Evolutionary conservation across 2,888 invertebrate genomes (phyloP).

Genomic region (Latheticus oryzae): DNA sequence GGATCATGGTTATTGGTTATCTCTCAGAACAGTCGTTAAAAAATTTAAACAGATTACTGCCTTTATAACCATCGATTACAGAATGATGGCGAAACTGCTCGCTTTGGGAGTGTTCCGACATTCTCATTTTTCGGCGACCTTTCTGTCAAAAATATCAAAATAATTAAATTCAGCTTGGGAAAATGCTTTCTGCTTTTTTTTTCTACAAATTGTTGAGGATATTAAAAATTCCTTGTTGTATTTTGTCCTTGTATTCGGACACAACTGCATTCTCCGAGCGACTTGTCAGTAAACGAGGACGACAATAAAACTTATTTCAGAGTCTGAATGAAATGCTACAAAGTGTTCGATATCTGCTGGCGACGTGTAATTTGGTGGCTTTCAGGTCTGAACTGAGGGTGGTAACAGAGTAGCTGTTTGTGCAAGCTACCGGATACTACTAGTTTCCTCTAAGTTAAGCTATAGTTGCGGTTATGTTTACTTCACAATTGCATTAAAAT

Average conservation of each 20-base stretch:
- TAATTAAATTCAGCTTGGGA: conserved; percentile 23
- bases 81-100: conserved; percentile 28
- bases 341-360: conserved; percentile 50
- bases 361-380: conserved; percentile 54
- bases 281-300: conserved; percentile 43
- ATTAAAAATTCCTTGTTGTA: conserved; percentile 33
- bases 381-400: conserved; percentile 39
- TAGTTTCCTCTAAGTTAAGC: conserved; percentile 22
- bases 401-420: conserved; percentile 16
- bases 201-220: conserved; percentile 20
- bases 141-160: conserved; percentile 22
- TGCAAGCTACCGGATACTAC: conserved; percentile 26
- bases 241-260: conserved; percentile 6
- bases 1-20: conserved; percentile 45
- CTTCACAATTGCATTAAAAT: conserved; percentile 24
- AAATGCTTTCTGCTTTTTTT: conserved; percentile 1
- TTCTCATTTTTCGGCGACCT: not conserved
- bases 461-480: conserved; percentile 23
- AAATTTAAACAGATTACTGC: conserved; percentile 46
- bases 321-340: conserved; percentile 47
- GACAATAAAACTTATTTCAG: conserved; percentile 47
- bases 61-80: conserved; percentile 45
- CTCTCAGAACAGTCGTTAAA: conserved; percentile 46
- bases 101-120: conserved; percentile 29
- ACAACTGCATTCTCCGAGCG: conserved; percentile 28